Conservation (phyloP, 2,797 vertebrate species). For the Echiichthys vipera region DNA sequence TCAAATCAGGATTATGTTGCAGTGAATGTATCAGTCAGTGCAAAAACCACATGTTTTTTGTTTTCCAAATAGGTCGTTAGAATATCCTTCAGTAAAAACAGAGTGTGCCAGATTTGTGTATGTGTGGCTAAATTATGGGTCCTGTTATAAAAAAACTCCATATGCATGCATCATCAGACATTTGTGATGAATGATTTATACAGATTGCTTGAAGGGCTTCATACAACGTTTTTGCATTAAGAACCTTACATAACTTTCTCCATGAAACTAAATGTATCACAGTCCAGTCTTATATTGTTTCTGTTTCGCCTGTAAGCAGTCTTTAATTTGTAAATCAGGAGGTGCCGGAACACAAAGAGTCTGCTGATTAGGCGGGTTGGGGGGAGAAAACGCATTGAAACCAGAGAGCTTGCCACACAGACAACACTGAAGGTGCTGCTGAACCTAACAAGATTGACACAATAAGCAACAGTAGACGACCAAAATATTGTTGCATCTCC, state of each 20-base stretch:
- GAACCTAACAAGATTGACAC: too few species aligned
- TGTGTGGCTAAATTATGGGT: background rate
- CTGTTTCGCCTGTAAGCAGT: background rate
- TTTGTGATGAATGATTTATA: background rate
- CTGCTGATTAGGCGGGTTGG: too few species aligned
- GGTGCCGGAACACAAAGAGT: too few species aligned
- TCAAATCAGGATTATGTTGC: slow-evolving; percentile 50
- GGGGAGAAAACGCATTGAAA: too few species aligned
- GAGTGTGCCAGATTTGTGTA: background rate
- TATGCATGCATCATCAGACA: slow-evolving; percentile 1
- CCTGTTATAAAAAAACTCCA: background rate
- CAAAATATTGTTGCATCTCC: too few species aligned
- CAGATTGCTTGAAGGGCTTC: background rate
- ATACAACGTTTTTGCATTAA: background rate
- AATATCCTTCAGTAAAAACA: slow-evolving; percentile 1
- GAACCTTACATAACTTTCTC: background rate
- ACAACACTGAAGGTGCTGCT: too few species aligned
- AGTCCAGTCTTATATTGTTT: background rate
- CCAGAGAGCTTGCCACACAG: too few species aligned
- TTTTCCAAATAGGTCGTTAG: slow-evolving; percentile 16
- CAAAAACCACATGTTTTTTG: slow-evolving; percentile 26
- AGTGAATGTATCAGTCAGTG: slow-evolving; percentile 35
- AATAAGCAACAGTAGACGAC: too few species aligned
- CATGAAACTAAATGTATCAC: background rate
- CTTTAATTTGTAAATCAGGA: too few species aligned